phyloP scores from a whole-genome alignment of 2,888 invertebrate genomes.

The Dilophus febrilis region DNA sequence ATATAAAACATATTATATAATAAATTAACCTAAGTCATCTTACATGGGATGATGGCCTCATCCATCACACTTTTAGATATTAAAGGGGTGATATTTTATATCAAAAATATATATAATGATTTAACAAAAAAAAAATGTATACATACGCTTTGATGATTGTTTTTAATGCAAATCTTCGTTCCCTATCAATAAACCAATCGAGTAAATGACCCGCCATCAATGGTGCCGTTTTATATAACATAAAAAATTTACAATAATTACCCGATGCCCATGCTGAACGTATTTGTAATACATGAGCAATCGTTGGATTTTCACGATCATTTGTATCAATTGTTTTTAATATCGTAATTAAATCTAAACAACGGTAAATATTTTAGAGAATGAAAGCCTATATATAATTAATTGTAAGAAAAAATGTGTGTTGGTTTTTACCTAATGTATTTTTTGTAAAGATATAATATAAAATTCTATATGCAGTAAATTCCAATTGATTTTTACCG shows the following conservation, averaged over 20 bases:
- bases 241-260: slow-evolving; percentile 86
- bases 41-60: no score
- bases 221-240: slow-evolving; percentile 74
- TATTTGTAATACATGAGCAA: slow-evolving; percentile 72
- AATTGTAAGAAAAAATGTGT: slow-evolving; percentile 3
- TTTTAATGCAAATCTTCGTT: slow-evolving; percentile 81
- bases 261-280: slow-evolving; percentile 86
- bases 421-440: slow-evolving; percentile 59
- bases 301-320: slow-evolving; percentile 65
- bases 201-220: slow-evolving; percentile 92
- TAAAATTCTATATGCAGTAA: slow-evolving; percentile 88
- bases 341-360: slow-evolving; percentile 80
- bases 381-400: no score
- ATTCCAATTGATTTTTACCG: slow-evolving; percentile 68
- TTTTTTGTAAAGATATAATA: slow-evolving; percentile 98
- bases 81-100: no score
- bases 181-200: slow-evolving; percentile 95
- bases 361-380: slow-evolving; percentile 14
- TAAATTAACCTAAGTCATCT: no score
- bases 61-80: no score
- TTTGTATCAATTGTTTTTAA: slow-evolving; percentile 60
- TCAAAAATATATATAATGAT: no score
- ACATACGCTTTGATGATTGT: slow-evolving; percentile 95
- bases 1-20: no score
- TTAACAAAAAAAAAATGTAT: slow-evolving; percentile 16